Evolutionary conservation across 2,888 invertebrate species (phyloP).

Genomic region (Agriopis marginaria): DNA sequence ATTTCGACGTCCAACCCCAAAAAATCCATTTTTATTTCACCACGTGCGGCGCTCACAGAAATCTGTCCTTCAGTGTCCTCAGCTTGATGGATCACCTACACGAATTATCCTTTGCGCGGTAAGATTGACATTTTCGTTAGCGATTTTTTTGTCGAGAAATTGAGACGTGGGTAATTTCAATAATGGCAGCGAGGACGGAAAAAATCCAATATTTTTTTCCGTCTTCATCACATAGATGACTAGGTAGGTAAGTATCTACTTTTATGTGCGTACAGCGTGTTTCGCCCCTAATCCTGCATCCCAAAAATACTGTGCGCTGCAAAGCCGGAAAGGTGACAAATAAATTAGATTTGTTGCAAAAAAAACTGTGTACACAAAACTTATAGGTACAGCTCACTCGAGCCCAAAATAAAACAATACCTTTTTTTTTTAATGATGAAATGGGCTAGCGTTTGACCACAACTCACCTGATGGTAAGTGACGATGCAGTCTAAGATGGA

Average conservation of each 20-base stretch:
- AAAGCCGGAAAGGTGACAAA: no score
- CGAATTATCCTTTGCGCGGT: slow-evolving; percentile 49
- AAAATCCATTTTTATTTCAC: slow-evolving; percentile 44
- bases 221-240: background rate
- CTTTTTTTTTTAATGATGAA: no score
- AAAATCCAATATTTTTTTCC: background rate
- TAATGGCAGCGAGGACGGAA: slow-evolving; percentile 16
- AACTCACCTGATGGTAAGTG: no score
- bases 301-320: no score
- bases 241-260: background rate
- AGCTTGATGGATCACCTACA: slow-evolving; percentile 56
- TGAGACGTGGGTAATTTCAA: slow-evolving; percentile 35
- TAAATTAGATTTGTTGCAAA: no score
- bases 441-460: no score
- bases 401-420: no score
- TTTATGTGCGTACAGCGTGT: no score
- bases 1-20: slow-evolving; percentile 29
- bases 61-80: slow-evolving; percentile 54
- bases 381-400: no score
- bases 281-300: no score
- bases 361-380: no score
- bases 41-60: slow-evolving; percentile 52
- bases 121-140: slow-evolving; percentile 60
- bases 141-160: slow-evolving; percentile 45
- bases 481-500: no score